Evolutionary conservation across 1,140 invertebrate genomes (phyloP), one percentile per base, ranked within the genome.

Genomic region (Apolygus lucorum): DNA sequence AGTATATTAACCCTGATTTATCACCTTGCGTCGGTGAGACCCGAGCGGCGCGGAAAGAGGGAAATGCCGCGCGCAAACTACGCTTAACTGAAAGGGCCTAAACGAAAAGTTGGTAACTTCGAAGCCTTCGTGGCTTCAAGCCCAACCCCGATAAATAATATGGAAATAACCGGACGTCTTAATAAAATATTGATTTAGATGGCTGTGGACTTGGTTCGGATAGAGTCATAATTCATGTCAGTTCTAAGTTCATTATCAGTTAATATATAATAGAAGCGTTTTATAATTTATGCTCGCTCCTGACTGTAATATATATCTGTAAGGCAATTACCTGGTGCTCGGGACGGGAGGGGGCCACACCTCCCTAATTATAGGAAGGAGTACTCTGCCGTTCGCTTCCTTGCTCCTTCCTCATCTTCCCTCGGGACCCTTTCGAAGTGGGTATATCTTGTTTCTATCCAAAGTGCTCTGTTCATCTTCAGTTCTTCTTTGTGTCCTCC

Each of bases 141-240:
- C 13, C 4, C 54, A 21, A 59, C 13, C 22, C 54, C 54, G 54
- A 66, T 66, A 66, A 66, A 66, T 66, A 66, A 29, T 26, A 34
- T 21, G 64, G 34, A 66, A 66, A 66, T 66, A 66, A 34, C 64
- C 64, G 64, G 64, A 66, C 64, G 64, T 66, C 64, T 66, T 66
- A 66, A 66, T 66, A 66, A 66, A 66, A 66, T 66, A 66, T 66
- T 66, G 64, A 66, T 66, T 66, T 66, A 66, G 64, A 66, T 66
- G 64, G 64, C 64, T 28, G 64, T 66, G 64, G 64, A 28, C 64
- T 28, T 34, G 64, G n/a, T 66, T 66, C 28, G 64, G 64, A 66
- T 66, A 66, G 28, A 66, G 64, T 34, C 28, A 66, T 66, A 66
- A 29, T 34, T 66, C 28, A 66, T 34, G 27, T 66, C 64, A 34